Percentiles rank a stretch among this genome's conserved stretches.
Conservation (phyloP, 1,140 invertebrate species). For the Idris sp. region DNA sequence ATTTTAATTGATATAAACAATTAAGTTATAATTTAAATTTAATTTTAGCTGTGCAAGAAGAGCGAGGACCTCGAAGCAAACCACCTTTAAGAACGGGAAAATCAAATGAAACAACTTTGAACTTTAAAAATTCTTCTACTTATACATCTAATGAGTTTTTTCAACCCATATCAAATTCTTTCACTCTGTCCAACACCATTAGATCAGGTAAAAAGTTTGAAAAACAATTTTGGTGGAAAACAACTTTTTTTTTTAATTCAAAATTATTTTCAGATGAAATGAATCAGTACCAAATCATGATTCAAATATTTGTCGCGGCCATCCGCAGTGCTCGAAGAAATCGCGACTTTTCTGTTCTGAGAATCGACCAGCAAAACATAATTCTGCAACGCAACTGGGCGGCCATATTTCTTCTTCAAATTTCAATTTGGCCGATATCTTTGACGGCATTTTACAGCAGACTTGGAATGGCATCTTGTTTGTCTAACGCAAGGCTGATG, state of each 20-base stretch:
- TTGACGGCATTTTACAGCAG: conserved; percentile 68
- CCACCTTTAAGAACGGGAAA: conserved; percentile 10
- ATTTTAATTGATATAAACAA: no score
- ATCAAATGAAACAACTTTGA: conserved; percentile 1
- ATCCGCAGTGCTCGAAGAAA: conserved; percentile 79
- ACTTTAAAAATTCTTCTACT: no score
- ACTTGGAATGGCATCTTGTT: conserved; percentile 41
- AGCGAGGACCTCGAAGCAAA: conserved; percentile 84
- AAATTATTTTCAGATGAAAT: conserved; percentile 56
- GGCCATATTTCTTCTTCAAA: conserved; percentile 80
- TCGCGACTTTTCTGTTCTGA: conserved; percentile 76
- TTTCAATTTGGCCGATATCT: conserved; percentile 81
- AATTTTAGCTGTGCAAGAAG: conserved; percentile 85
- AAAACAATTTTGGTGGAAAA: no score
- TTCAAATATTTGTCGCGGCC: conserved; percentile 80
- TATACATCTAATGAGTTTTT: no score
- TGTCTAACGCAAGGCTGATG: conserved; percentile 65
- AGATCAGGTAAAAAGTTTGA: no score
- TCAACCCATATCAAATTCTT: no score
- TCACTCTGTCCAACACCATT: no score
- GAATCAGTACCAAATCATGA: conserved; percentile 77
- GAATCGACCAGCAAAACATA: conserved; percentile 77
- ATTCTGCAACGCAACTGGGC: conserved; percentile 81
- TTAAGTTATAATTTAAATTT: no score
- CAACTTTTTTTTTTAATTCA: no score